phyloP scores from a whole-genome alignment of 2,888 invertebrate genomes.

The Oscheius sp. region DNA sequence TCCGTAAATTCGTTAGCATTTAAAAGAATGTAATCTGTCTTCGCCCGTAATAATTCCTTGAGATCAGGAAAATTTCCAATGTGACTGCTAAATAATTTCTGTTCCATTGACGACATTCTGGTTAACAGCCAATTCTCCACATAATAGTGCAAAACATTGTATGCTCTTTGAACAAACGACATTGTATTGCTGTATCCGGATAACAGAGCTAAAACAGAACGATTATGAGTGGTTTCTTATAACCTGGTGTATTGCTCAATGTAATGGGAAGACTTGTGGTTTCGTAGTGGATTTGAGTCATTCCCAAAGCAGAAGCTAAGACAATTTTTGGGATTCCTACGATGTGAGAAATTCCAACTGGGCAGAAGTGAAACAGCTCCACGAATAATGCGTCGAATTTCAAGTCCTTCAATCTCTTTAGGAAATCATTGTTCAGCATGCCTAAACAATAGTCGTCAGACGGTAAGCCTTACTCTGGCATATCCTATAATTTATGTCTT shows the following conservation, averaged over 20 bases:
- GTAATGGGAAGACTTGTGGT: conserved; percentile 29
- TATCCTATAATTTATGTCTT: conserved; percentile 41
- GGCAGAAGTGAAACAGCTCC: conserved; percentile 47
- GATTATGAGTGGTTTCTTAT: not conserved
- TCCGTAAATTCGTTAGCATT: conserved; percentile 49
- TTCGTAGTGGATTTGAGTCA: conserved; percentile 42
- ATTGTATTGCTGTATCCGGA: conserved; percentile 39
- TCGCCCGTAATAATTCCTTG: conserved; percentile 29
- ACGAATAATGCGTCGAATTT: conserved; percentile 41
- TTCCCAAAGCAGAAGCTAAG: conserved; percentile 43
- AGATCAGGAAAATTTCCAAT: conserved; percentile 26
- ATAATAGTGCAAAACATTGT: conserved; percentile 39
- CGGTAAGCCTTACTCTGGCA: conserved; percentile 31
- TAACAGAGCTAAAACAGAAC: conserved; percentile 39
- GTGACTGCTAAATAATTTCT: conserved; percentile 6
- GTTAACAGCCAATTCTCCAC: conserved; percentile 28
- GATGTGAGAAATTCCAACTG: conserved; percentile 37
- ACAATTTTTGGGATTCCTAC: conserved; percentile 40
- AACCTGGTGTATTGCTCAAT: conserved; percentile 45
- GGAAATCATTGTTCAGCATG: conserved; percentile 32
- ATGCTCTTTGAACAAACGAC: conserved; percentile 27
- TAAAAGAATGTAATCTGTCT: conserved; percentile 43
- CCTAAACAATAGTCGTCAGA: conserved; percentile 14
- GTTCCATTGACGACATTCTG: conserved; percentile 22
- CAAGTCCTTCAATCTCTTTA: not conserved